Conservation (phyloP, 2,888 invertebrate genomes). For the Sarcophaga caerulescens region DNA sequence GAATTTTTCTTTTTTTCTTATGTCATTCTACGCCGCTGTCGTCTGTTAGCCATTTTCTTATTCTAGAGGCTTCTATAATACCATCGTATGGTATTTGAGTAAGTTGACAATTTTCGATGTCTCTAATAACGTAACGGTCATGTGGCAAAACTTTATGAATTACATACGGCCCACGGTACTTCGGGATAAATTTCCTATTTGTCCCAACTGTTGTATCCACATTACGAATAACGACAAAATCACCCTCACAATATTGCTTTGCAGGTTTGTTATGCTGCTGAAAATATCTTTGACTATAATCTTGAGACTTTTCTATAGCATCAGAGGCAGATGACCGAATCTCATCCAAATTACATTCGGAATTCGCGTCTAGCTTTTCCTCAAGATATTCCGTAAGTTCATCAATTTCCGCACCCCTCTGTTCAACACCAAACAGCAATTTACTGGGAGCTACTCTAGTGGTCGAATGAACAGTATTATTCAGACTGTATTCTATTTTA, state of each 20-base stretch:
- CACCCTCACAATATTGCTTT: not conserved
- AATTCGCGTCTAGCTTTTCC: not conserved
- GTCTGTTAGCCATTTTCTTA: not conserved
- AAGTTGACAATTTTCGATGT: conserved; percentile 24
- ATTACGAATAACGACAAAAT: conserved; percentile 22
- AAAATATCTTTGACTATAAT: not conserved
- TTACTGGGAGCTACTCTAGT: conserved; percentile 30
- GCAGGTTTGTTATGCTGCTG: not conserved
- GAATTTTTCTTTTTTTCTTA: no score
- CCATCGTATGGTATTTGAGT: conserved; percentile 21
- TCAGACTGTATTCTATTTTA: conserved; percentile 55
- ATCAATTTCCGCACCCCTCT: conserved; percentile 20
- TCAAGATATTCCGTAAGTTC: conserved; percentile 19
- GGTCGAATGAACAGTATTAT: conserved; percentile 43
- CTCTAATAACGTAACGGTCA: conserved; percentile 8
- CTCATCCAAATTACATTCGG: conserved; percentile 2
- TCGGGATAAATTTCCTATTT: conserved; percentile 4
- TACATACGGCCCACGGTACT: conserved; percentile 4
- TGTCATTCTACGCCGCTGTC: no score
- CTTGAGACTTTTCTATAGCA: not conserved
- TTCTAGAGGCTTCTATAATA: conserved; percentile 16
- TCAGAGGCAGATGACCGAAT: not conserved
- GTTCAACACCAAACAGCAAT: conserved; percentile 50
- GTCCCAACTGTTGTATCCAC: conserved; percentile 1
- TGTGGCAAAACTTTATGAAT: conserved; percentile 13